Conservation (phyloP, 2,113 vertebrate genomes). For the Bombycilla garrulus region DNA sequence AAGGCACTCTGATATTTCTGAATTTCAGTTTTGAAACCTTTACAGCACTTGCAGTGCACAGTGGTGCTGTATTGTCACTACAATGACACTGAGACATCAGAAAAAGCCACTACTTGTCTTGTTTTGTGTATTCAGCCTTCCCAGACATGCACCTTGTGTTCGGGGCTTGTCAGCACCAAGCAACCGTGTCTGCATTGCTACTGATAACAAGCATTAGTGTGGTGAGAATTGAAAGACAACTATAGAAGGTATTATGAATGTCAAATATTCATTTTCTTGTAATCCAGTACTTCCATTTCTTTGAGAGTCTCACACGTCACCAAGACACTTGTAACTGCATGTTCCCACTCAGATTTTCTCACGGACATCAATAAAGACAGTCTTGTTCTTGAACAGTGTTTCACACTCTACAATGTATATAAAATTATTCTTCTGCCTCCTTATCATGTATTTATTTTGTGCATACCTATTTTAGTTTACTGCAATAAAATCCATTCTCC, state of each 20-base stretch:
- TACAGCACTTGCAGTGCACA: neutral
- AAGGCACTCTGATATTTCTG: neutral
- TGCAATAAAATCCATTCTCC: conserved; percentile 22
- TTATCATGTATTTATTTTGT: neutral
- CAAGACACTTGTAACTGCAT: neutral
- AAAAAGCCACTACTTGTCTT: neutral
- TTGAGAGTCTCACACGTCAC: neutral
- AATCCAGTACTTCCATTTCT: neutral
- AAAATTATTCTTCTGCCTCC: neutral
- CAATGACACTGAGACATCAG: neutral
- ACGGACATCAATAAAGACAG: neutral
- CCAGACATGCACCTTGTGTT: neutral
- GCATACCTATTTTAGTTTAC: neutral
- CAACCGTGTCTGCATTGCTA: neutral
- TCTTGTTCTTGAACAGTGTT: neutral
- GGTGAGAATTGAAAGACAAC: neutral
- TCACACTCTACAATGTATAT: neutral
- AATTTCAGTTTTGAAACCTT: neutral
- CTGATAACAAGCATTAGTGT: conserved; percentile 25
- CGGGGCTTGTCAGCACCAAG: neutral
- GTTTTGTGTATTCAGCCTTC: neutral
- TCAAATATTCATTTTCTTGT: conserved; percentile 14
- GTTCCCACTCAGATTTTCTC: neutral
- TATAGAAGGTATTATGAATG: neutral
- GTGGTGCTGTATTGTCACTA: neutral